Evolutionary conservation across 1,140 invertebrate species (phyloP).

Genomic region (Ectropis grisescens): DNA sequence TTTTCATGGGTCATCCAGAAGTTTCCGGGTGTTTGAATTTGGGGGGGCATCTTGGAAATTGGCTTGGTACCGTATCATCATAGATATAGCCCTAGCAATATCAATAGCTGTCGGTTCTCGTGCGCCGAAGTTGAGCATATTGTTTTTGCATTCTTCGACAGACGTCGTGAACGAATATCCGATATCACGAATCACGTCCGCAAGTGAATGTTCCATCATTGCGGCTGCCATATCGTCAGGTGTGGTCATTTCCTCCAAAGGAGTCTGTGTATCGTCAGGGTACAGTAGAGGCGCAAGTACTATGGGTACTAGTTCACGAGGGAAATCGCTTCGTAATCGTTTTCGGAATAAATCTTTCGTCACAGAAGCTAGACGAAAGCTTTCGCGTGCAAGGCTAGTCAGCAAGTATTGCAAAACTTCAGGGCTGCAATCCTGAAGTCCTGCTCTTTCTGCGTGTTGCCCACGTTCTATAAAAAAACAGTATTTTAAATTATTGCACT

Average conservation of each 20-base stretch:
- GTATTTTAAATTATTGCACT: neutral
- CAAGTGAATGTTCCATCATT: slow-evolving; percentile 81
- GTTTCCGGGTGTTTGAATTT: slow-evolving; percentile 74
- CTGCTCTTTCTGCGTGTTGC: slow-evolving; percentile 79
- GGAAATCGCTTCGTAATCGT: slow-evolving; percentile 87
- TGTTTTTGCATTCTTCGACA: slow-evolving; percentile 90
- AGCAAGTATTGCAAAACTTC: slow-evolving; percentile 89
- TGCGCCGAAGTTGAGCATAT: slow-evolving; percentile 81
- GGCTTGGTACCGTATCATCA: slow-evolving; percentile 88
- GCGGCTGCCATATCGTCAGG: slow-evolving; percentile 69
- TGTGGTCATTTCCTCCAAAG: slow-evolving; percentile 71
- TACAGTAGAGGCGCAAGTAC: slow-evolving; percentile 90
- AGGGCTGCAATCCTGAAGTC: slow-evolving; percentile 88
- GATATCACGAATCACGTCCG: slow-evolving; percentile 90
- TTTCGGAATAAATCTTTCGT: slow-evolving; percentile 85
- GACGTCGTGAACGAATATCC: slow-evolving; percentile 90
- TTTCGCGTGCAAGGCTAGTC: slow-evolving; percentile 69
- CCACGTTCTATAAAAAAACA: slow-evolving; percentile 67
- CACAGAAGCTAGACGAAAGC: slow-evolving; percentile 75
- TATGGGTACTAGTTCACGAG: slow-evolving; percentile 87
- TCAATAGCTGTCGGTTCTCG: slow-evolving; percentile 83
- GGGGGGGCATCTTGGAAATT: slow-evolving; percentile 77
- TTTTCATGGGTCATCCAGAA: slow-evolving; percentile 72
- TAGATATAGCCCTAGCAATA: slow-evolving; percentile 86
- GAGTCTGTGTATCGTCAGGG: slow-evolving; percentile 80